These are phyloP conservation scores for Peromyscus polionotus DNA, from an alignment of 2,113 vertebrate species.

Conservation along the genomic window DNA sequence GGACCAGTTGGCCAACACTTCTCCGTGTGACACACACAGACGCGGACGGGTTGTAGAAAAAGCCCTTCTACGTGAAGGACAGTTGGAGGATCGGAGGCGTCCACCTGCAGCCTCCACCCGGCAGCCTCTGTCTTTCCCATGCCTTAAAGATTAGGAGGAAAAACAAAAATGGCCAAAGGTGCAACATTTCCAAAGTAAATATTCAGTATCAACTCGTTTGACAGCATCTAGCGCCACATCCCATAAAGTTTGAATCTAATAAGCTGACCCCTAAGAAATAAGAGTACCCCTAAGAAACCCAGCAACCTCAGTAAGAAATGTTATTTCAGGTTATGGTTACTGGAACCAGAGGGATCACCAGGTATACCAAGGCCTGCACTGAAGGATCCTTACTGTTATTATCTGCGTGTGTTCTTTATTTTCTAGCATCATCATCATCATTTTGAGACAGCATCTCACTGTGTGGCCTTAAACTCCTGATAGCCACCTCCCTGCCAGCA, in stretches of 20 bases:
- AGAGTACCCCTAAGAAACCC: background rate
- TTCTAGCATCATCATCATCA: background rate
- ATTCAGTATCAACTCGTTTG: background rate
- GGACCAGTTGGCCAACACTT: background rate
- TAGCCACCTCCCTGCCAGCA: no score
- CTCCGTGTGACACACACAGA: background rate
- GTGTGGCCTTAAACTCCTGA: background rate
- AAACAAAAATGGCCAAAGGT: background rate
- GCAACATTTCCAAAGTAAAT: slow-evolving; percentile 3
- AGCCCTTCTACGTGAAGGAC: background rate
- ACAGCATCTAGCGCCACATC: background rate
- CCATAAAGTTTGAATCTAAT: background rate
- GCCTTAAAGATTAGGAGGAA: slow-evolving; percentile 21
- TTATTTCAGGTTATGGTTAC: background rate
- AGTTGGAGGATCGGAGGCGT: background rate
- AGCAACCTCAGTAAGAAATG: background rate
- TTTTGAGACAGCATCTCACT: background rate
- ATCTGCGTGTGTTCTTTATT: background rate
- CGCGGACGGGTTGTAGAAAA: background rate
- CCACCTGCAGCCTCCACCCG: background rate
- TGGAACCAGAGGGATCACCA: background rate
- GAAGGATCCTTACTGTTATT: background rate
- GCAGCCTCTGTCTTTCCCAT: background rate
- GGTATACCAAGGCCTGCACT: background rate
- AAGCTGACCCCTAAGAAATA: background rate